Evolutionary conservation across 2,888 invertebrate genomes (phyloP).

Genomic region (Clunio marinus): DNA sequence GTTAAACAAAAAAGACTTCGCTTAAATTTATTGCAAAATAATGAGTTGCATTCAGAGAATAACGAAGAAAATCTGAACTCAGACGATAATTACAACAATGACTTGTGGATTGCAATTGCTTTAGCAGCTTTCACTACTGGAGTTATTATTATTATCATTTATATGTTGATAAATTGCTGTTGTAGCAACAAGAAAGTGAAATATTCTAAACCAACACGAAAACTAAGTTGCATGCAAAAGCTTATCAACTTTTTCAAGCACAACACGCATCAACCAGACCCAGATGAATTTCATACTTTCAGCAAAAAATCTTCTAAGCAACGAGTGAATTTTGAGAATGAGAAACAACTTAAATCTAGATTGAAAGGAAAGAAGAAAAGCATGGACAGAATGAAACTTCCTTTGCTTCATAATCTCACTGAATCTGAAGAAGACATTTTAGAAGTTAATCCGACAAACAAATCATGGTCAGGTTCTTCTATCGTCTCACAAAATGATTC

Average conservation of each 20-base stretch:
- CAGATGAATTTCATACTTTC: slow-evolving; percentile 21
- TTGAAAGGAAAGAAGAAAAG: not conserved
- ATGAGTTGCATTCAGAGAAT: not conserved
- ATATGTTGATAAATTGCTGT: not conserved
- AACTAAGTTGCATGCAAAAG: not conserved
- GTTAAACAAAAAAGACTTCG: no score
- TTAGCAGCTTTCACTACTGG: not conserved
- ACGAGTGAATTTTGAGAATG: slow-evolving; percentile 18
- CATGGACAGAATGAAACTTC: not conserved
- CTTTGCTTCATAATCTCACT: not conserved
- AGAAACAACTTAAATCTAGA: not conserved
- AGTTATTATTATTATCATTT: not conserved
- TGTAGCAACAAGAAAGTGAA: not conserved
- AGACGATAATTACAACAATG: not conserved
- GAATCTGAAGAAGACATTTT: slow-evolving; percentile 29
- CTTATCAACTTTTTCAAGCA: not conserved
- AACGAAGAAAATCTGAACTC: not conserved
- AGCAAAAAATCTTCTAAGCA: no score
- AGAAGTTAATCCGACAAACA: no score
- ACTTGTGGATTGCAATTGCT: slow-evolving; percentile 7
- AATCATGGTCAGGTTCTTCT: no score
- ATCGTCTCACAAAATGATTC: not conserved
- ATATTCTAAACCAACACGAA: not conserved
- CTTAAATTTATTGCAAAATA: no score
- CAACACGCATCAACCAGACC: slow-evolving; percentile 3